These are phyloP conservation scores for Apodemia zela DNA, from an alignment of 2,888 invertebrate species.

Conservation along the genomic window DNA sequence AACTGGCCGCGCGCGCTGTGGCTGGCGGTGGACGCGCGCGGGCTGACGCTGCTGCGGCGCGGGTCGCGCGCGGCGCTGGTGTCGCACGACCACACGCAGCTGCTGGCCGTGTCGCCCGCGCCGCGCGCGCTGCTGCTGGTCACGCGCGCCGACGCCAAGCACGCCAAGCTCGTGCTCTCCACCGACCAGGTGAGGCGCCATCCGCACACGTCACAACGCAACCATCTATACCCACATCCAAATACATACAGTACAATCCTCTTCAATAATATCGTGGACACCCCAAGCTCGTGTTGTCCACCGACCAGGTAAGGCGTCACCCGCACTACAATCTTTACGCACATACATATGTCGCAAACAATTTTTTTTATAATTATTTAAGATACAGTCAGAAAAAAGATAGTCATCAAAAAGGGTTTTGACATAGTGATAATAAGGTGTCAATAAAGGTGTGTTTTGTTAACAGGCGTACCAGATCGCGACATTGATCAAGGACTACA, in stretches of 20 bases:
- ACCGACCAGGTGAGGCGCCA: constrained; percentile 87
- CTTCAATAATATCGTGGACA: too few relatives aligned
- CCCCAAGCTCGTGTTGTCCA: too few relatives aligned
- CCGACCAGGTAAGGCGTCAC: too few relatives aligned
- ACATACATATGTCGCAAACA: too few relatives aligned
- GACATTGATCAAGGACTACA: constrained; percentile 93
- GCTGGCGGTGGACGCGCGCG: constrained; percentile 95
- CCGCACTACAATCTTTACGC: too few relatives aligned
- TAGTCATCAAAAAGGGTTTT: too few relatives aligned
- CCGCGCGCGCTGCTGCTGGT: constrained; percentile 96
- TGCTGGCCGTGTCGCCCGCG: constrained; percentile 95
- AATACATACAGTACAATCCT: too few relatives aligned
- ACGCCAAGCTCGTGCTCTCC: constrained; percentile 95
- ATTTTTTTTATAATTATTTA: too few relatives aligned
- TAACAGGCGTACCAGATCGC: constrained; percentile 94
- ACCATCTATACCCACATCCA: too few relatives aligned
- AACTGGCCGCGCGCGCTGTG: constrained; percentile 96
- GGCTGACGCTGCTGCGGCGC: constrained; percentile 93
- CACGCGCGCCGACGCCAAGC: constrained; percentile 93
- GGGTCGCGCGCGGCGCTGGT: constrained; percentile 93
- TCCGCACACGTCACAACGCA: not conserved
- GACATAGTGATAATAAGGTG: too few relatives aligned
- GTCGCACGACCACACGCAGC: constrained; percentile 94
- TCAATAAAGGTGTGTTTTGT: not conserved
- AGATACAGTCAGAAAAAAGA: too few relatives aligned